These are phyloP conservation scores for Triops longicaudatus DNA, from an alignment of 1,140 invertebrate species.

Conservation along the genomic window DNA sequence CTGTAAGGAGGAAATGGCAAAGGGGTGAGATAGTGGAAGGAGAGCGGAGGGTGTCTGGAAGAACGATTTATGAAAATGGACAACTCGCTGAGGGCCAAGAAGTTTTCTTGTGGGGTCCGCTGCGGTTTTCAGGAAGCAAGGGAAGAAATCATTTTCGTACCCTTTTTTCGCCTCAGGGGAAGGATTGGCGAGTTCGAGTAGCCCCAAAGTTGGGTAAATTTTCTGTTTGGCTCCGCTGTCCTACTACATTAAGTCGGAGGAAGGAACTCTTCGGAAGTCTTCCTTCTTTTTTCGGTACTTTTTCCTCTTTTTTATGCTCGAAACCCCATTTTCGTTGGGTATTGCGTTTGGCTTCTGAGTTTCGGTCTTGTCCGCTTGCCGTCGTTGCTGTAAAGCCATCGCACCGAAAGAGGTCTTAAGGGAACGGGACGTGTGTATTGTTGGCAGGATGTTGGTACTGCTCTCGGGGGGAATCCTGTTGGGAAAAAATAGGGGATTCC, in stretches of 20 bases:
- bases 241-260: background rate
- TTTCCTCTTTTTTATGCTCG: background rate
- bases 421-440: background rate
- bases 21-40: background rate
- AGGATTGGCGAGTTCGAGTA: background rate
- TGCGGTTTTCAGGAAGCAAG: background rate
- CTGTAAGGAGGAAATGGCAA: background rate
- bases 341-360: background rate
- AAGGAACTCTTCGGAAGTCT: background rate
- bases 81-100: background rate
- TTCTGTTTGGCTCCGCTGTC: background rate
- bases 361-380: background rate
- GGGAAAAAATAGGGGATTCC: background rate
- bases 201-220: background rate
- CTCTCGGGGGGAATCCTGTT: background rate
- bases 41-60: background rate
- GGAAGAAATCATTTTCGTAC: background rate
- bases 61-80: slow-evolving; percentile 9
- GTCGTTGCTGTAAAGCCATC: background rate
- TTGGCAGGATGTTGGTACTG: slow-evolving; percentile 10
- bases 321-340: too few species aligned
- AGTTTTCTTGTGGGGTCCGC: background rate
- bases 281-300: background rate
- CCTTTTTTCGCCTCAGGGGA: background rate
- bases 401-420: slow-evolving; percentile 2